A percentile compares a stretch with the other conserved stretches of the same genome.
phyloP scores from a whole-genome alignment of 2,888 invertebrate species.

The Eubasilissa splendida region DNA sequence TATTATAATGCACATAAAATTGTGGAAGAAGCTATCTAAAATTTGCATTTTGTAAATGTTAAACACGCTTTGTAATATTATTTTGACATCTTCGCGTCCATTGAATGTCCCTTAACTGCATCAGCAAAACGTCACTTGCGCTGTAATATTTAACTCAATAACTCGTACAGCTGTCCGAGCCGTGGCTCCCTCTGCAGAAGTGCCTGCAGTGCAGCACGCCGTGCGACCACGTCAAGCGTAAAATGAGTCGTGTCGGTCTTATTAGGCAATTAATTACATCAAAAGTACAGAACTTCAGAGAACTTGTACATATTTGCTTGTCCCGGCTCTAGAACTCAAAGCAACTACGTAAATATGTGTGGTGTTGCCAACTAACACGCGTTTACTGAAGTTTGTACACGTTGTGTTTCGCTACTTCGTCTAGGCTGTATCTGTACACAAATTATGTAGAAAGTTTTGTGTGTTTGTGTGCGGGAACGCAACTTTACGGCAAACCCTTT shows the following conservation, averaged over 20 bases:
- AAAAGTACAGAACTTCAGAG: background rate
- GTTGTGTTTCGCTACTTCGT: background rate
- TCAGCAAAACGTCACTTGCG: too few species aligned
- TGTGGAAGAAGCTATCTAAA: too few species aligned
- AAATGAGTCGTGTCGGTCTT: constrained; percentile 9
- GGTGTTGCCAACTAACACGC: constrained; percentile 11
- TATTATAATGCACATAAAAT: too few species aligned
- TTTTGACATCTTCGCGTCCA: too few species aligned
- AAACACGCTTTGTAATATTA: too few species aligned
- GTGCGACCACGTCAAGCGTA: background rate
- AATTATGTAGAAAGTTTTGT: background rate
- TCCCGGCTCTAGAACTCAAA: constrained; percentile 2
- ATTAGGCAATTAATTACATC: constrained; percentile 33
- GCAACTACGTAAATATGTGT: constrained; percentile 17
- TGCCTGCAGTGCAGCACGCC: background rate
- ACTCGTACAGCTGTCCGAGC: too few species aligned
- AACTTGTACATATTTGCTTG: constrained; percentile 28
- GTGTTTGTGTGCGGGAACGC: too few species aligned
- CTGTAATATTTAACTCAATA: too few species aligned
- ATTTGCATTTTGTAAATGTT: too few species aligned
- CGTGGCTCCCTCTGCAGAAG: too few species aligned
- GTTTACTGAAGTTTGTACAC: background rate
- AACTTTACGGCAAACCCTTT: too few species aligned
- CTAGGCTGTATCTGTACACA: background rate
- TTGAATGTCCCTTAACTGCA: too few species aligned